These are phyloP conservation scores for Habrosyne pyritoides DNA, from an alignment of 2,888 invertebrate genomes.

Conservation along the genomic window DNA sequence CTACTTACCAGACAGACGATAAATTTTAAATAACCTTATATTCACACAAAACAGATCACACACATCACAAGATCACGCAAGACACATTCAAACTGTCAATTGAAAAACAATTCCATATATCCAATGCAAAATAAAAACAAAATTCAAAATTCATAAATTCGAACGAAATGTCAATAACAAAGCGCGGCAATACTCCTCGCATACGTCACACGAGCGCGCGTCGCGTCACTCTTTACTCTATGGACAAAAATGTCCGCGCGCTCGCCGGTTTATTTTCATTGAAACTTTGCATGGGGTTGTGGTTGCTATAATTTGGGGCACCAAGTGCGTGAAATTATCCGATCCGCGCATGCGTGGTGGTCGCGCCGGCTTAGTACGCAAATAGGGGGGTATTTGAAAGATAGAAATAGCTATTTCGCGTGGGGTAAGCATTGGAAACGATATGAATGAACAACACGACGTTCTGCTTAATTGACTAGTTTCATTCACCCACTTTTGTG, in stretches of 20 bases:
- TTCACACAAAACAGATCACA: not conserved
- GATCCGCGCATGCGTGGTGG: constrained; percentile 81
- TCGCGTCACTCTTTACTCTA: constrained; percentile 62
- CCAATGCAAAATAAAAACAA: not conserved
- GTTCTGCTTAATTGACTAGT: constrained; percentile 12
- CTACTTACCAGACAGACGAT: not conserved
- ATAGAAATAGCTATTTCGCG: constrained; percentile 67
- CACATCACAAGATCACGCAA: not conserved
- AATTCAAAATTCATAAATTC: constrained; percentile 13
- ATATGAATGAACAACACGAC: constrained; percentile 25
- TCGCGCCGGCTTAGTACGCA: constrained; percentile 62
- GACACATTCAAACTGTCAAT: not conserved
- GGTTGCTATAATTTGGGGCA: constrained; percentile 72
- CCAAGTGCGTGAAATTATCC: constrained; percentile 73
- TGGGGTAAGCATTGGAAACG: constrained; percentile 54
- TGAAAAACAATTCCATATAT: not conserved
- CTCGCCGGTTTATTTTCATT: constrained; percentile 66
- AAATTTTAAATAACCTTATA: not conserved
- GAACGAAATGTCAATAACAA: constrained; percentile 24
- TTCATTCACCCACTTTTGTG: constrained; percentile 12
- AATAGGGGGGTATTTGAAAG: constrained; percentile 58
- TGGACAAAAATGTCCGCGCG: constrained; percentile 60
- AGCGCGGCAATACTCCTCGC: constrained; percentile 45
- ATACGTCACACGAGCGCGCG: constrained; percentile 60
- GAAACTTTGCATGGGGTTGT: constrained; percentile 77